These are phyloP conservation scores for Hirudo medicinalis DNA, from an alignment of 1,140 invertebrate species.

Conservation along the genomic window DNA sequence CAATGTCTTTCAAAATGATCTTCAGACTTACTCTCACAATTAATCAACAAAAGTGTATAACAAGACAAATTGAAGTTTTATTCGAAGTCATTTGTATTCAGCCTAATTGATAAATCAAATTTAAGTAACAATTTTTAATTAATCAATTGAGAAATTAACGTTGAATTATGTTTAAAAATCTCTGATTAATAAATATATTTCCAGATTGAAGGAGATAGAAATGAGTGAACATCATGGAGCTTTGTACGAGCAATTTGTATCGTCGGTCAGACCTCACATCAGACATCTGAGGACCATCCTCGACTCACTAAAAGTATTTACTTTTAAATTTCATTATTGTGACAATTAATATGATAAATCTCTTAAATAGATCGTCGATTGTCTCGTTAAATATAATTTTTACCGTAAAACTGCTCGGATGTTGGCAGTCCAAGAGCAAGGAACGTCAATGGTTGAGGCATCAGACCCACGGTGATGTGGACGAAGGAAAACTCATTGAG, in stretches of 20 bases:
- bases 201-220: constrained; percentile 67
- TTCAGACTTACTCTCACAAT: too few relatives aligned
- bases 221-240: constrained; percentile 88
- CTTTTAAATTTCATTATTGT: constrained; percentile 1
- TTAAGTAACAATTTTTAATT: too few relatives aligned
- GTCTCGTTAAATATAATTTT: too few relatives aligned
- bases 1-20: too few relatives aligned
- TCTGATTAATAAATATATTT: constrained; percentile 5
- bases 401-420: constrained; percentile 4
- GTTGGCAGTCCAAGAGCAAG: constrained; percentile 73
- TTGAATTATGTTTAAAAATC: too few relatives aligned
- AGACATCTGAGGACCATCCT: constrained; percentile 50
- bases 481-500: constrained; percentile 89
- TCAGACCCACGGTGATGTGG: constrained; percentile 75
- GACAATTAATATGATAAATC: too few relatives aligned
- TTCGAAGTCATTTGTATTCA: too few relatives aligned
- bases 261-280: constrained; percentile 55
- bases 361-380: too few relatives aligned
- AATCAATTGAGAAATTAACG: background rate
- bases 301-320: constrained; percentile 27
- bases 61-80: too few relatives aligned
- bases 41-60: too few relatives aligned
- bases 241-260: constrained; percentile 67
- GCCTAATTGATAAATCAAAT: too few relatives aligned
- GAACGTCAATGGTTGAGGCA: constrained; percentile 73